Evolutionary conservation across 1,140 invertebrate genomes (phyloP), one percentile per base, ranked within the genome.

Genomic region (Doryteuthis pealeii): DNA sequence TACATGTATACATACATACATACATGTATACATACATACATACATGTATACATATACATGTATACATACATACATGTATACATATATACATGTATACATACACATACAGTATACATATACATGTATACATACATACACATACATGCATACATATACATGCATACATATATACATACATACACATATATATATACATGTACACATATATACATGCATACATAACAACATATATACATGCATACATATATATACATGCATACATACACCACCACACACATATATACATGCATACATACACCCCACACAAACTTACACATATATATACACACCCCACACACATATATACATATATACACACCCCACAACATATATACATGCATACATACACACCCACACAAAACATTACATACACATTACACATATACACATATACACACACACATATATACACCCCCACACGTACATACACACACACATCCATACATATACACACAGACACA

Each of bases 31-130:
- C 15, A 58, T 58, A 6, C 18, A 58, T 58, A 58, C 18, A 58
- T 58, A 58, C 18, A 58, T 58, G 18, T 58, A 58, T 58, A 58
- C 18, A 6, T 58, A 6, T 58, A 58, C 18, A 58, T 58, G 18
- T 58, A 58, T 58, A 58, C 18, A 58, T 58, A 58, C 18, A 58
- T 58, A 58, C 18, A 58, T 58, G 18, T 58, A 58, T 58, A 58
- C 18, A 58, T 58, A 58, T 58, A 58, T 58, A 58, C 18, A 58
- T 58, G 18, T 58, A 58, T 58, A 58, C 18, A 58, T 58, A 58
- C 18, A 58, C 18, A 58, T 58, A 22, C 10, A 28, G 26, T 6
- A 28, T 2, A 1, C 18, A 5, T 58, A 5, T 22, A 6, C 26
- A 5, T 6, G 10, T 58, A n/a, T 58, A 22, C 2, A 58, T 18